A percentile compares a stretch with the other conserved stretches of the same genome.
phyloP scores from a whole-genome alignment of 2,888 invertebrate genomes.

The Andricus curvator region DNA sequence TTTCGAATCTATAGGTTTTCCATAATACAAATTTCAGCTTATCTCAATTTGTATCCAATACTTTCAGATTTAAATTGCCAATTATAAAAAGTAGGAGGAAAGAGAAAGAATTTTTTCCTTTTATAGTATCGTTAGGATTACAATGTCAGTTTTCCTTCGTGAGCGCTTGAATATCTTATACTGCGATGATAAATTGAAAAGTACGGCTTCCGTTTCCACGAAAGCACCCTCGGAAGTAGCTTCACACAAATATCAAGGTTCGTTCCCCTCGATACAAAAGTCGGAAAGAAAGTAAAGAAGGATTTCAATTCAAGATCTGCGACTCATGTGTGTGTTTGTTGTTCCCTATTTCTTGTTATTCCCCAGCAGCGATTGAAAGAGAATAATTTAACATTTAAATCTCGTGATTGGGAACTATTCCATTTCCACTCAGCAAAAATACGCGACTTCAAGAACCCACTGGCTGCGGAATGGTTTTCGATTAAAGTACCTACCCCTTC shows the following conservation, averaged over 20 bases:
- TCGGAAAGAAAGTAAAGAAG: neutral
- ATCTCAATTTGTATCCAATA: neutral
- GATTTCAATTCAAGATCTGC: neutral
- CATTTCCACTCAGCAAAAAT: constrained; percentile 3
- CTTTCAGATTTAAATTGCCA: neutral
- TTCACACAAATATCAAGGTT: neutral
- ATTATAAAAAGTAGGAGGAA: neutral
- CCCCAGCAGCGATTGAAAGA: neutral
- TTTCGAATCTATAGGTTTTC: too few species aligned
- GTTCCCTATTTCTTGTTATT: neutral
- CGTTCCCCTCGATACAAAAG: neutral
- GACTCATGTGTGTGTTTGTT: neutral
- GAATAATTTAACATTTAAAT: constrained; percentile 4
- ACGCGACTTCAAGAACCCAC: constrained; percentile 26
- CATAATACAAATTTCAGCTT: too few species aligned
- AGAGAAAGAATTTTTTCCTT: neutral
- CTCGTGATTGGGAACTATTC: constrained; percentile 9
- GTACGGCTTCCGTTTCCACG: neutral
- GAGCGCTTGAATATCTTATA: neutral
- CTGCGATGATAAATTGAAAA: constrained; percentile 21
- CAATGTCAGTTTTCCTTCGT: constrained; percentile 12
- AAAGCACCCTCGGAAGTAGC: constrained; percentile 10
- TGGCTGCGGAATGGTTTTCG: constrained; percentile 18
- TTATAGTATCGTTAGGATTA: constrained; percentile 8
- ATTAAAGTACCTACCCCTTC: constrained; percentile 32